Evolutionary conservation across 2,888 invertebrate species (phyloP).

Genomic region (Aleiodes testaceus): DNA sequence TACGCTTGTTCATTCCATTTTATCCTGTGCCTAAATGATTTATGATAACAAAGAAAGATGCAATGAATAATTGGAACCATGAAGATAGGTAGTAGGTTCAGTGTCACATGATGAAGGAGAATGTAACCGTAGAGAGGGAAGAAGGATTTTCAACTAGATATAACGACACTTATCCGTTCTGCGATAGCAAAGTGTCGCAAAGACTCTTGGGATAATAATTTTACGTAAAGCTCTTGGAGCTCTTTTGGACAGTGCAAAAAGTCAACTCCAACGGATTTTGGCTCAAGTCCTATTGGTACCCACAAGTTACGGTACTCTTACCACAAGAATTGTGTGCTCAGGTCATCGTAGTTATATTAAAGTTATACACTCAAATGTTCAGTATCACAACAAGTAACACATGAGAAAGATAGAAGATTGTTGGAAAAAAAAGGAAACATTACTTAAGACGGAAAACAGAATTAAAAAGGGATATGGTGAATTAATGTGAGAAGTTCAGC

Average conservation of each 20-base stretch:
- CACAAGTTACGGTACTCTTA: slow-evolving; percentile 6
- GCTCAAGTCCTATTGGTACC: background rate
- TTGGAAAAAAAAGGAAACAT: background rate
- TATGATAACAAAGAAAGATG: background rate
- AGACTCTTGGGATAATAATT: slow-evolving; percentile 33
- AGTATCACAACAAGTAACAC: background rate
- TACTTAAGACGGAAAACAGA: background rate
- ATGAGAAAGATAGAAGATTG: background rate
- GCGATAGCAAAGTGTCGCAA: slow-evolving; percentile 26
- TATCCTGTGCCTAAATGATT: background rate
- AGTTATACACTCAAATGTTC: background rate
- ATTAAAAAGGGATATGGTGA: background rate
- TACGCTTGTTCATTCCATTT: background rate
- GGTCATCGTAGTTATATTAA: slow-evolving; percentile 6
- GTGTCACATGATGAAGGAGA: background rate
- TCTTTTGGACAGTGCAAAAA: slow-evolving; percentile 18
- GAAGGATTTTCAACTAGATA: slow-evolving; percentile 4
- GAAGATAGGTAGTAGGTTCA: background rate
- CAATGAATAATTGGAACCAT: slow-evolving; percentile 9
- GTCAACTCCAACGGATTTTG: slow-evolving; percentile 19
- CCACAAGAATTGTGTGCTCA: background rate
- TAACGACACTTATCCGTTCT: slow-evolving; percentile 17
- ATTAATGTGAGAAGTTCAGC: slow-evolving; percentile 23
- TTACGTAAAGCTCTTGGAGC: slow-evolving; percentile 14
- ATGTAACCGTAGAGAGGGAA: no score